Evolutionary conservation across 2,797 vertebrate genomes (phyloP), one percentile per base, ranked within the genome.

Genomic region (Betta splendens): DNA sequence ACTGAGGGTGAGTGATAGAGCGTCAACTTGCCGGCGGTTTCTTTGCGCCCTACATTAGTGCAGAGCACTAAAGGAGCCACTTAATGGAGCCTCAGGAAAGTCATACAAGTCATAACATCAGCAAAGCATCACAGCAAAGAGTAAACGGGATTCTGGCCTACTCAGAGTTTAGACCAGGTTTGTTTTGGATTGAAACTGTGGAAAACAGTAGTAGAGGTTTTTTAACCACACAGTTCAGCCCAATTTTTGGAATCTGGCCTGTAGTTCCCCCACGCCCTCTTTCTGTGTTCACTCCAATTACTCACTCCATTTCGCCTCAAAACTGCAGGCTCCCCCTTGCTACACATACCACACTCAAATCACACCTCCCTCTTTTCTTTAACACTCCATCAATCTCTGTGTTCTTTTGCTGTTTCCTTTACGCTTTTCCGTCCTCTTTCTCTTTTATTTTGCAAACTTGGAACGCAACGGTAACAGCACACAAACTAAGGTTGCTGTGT

Each of bases 211-310:
- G 76, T 74, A 74, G 59, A 62, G 43, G 29, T 47, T 75, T 63
- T 71, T 79, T 71, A 81, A 87, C 78, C 82, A 61, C 77, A 81
- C 52, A 66, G 62, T 75, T 46, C 23, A 43, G 63, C 38, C 26
- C 25, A 38, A 60, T 75, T 87, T 88, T 73, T 83, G 69, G 83
- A 84, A 64, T 82, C 77, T 64, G 60, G 85, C 70, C 80, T 74
- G 64, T 32, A 67, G 61, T 81, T 80, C 66, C 68, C 67, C 83
- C 73, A 79, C 77, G 16, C 79, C 79, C 67, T 79, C 78, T 77
- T 72, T 87, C 83, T 59, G 55, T 89, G 83, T 92, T 90, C 89
- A 89, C 86, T 87, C 88, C 81, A 84, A 88, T 90, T 85, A 89
- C 80, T 89, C 87, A 88, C 68, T 81, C 77, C 72, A 70, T 83